phyloP scores from a whole-genome alignment of 1,140 invertebrate species.

The Portunus trituberculatus region DNA sequence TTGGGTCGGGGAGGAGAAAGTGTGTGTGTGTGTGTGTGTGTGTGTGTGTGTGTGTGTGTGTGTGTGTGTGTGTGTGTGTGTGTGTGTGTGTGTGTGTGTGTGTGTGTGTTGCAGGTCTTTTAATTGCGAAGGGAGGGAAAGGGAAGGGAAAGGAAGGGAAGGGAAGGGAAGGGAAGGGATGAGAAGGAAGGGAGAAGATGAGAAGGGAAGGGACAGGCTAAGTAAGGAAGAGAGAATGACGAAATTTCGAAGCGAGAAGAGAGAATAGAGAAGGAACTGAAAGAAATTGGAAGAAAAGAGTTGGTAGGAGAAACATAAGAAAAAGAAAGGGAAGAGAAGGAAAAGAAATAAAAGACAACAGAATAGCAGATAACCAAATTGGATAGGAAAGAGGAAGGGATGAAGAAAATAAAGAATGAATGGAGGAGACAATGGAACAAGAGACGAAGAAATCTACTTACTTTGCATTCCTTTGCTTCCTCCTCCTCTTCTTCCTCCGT shows the following conservation, averaged over 20 bases:
- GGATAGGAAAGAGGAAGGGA: too few species aligned
- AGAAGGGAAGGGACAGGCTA: background rate
- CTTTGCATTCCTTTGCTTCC: background rate
- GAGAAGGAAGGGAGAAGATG: background rate
- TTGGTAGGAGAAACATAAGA: background rate
- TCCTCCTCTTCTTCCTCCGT: background rate
- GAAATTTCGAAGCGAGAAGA: background rate
- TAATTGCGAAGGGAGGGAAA: background rate
- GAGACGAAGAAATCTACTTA: background rate
- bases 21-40: conserved; percentile 38
- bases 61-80: too few species aligned
- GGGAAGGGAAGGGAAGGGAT: background rate
- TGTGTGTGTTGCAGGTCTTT: background rate
- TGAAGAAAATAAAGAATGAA: too few species aligned
- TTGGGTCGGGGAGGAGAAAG: background rate
- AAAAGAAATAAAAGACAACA: too few species aligned
- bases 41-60: conserved; percentile 6
- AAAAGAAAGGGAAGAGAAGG: background rate
- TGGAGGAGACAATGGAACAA: too few species aligned
- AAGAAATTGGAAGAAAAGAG: background rate
- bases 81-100: too few species aligned
- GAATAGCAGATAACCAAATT: too few species aligned
- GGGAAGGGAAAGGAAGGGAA: background rate
- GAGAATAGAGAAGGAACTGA: background rate
- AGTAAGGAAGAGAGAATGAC: background rate